Base-by-base conservation (phyloP, 2,113 vertebrate genomes). In the Lepus americanus region DNA sequence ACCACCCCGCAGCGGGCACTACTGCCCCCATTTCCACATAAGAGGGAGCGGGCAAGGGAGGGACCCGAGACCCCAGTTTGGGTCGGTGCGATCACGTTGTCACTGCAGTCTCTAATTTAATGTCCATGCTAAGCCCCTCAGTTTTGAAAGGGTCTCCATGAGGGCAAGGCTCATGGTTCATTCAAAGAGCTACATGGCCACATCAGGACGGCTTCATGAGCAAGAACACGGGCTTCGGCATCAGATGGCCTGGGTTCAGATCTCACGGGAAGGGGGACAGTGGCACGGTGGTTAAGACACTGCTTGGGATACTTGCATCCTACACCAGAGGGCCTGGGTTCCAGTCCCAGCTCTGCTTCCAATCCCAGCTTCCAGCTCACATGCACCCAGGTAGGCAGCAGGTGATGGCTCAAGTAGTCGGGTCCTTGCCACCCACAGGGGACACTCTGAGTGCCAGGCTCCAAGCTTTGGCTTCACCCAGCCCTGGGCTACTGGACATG, bases 101-200 rank as follows among this genome's bases (percentile, higher is more conserved):
- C 51, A 22, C 82, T 49, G 66, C 22, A 79, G 53, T 79, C 39
- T 89, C 83, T 85, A 69, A 39, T 53, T 20, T 27, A 70, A 61
- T 44, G 44, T 64, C 31, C 66, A 67, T 53, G 61, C 39, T 33
- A 29, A 39, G n/a, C n/a, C 59, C 29, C 63, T 6, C 29, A 17
- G 51, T 78, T 55, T 55, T n/a, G 51, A 78, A 6, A 19, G 13
- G 31, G 63, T 84, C 39, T 90, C 55, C 67, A 53, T 44, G 81
- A 22, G 55, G 93, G 39, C 39, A 55, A 80, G 39, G 59, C 81
- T 66, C 51, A 33, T 27, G 14, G 66, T 86, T 73, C 44, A 23
- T 64, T 72, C 88, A 80, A 79, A 90, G 66, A 80, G 73, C 81
- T 74, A 86, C 70, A 77, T 8, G 27, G 44, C n/a, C 73, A 79